phyloP scores from a whole-genome alignment of 2,888 invertebrate genomes.

The Noctua fimbriata region DNA sequence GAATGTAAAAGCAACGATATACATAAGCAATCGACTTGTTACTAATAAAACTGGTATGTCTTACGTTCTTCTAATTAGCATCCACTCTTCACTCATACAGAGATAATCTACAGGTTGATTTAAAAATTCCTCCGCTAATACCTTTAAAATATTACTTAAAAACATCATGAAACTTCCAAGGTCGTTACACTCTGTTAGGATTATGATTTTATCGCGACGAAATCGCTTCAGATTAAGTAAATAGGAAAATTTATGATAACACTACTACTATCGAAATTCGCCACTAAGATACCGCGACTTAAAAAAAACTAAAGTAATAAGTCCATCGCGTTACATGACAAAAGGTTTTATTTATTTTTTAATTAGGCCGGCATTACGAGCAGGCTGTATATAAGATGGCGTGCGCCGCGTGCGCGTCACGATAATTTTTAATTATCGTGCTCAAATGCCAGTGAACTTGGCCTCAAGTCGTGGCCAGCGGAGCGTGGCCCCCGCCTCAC shows the following conservation, averaged over 20 bases:
- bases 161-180: slow-evolving; percentile 29
- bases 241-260: slow-evolving; percentile 53
- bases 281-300: slow-evolving; percentile 1
- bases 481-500: slow-evolving; percentile 82
- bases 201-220: slow-evolving; percentile 48
- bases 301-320: slow-evolving; percentile 26
- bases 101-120: slow-evolving; percentile 42
- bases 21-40: slow-evolving; percentile 25
- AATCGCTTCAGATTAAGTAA: slow-evolving; percentile 53
- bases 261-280: slow-evolving; percentile 28
- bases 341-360: slow-evolving; percentile 68
- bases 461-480: slow-evolving; percentile 85
- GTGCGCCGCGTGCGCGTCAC: slow-evolving; percentile 88
- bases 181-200: slow-evolving; percentile 40
- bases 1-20: slow-evolving; percentile 29
- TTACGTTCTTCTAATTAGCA: slow-evolving; percentile 40
- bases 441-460: slow-evolving; percentile 91
- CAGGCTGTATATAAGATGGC: slow-evolving; percentile 85
- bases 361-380: slow-evolving; percentile 71
- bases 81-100: not conserved
- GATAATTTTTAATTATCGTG: slow-evolving; percentile 90
- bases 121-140: not conserved
- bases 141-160: slow-evolving; percentile 14
- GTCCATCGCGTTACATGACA: slow-evolving; percentile 47
- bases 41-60: slow-evolving; percentile 10